These are phyloP conservation scores for Caenorhabditis sp. DNA, from an alignment of 2,888 invertebrate species.

Conservation along the genomic window DNA sequence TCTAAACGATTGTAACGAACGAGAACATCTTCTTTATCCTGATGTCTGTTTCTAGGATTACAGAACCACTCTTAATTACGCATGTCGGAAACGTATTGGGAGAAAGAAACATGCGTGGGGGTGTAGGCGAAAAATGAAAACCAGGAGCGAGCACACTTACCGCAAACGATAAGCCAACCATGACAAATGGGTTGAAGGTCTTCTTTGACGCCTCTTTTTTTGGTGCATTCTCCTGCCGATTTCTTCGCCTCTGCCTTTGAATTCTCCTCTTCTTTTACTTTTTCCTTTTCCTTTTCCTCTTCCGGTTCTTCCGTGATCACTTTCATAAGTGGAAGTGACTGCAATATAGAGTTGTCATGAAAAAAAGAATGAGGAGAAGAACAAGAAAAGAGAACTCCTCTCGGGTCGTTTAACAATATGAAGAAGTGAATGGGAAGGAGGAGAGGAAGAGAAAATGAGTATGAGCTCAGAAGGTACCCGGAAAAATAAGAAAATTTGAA, in stretches of 20 bases:
- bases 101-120: too few relatives aligned
- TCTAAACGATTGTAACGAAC: neutral
- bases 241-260: constrained; percentile 7
- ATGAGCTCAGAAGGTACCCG: neutral
- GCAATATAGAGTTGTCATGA: neutral
- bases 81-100: neutral
- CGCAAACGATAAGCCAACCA: constrained; percentile 60
- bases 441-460: neutral
- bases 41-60: too few relatives aligned
- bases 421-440: neutral
- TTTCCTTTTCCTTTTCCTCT: constrained; percentile 18
- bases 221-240: constrained; percentile 10
- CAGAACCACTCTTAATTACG: too few relatives aligned
- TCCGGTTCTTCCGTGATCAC: constrained; percentile 46
- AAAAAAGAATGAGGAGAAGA: neutral
- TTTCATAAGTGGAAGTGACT: constrained; percentile 12
- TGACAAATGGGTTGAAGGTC: constrained; percentile 49
- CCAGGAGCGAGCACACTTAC: constrained; percentile 35
- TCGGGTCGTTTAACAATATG: neutral
- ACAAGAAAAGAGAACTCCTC: neutral
- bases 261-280: constrained; percentile 4
- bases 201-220: constrained; percentile 21
- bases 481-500: neutral
- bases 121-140: neutral
- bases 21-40: neutral